These are phyloP conservation scores for Drosophila longiperda DNA, from an alignment of 2,888 invertebrate genomes.

Conservation along the genomic window DNA sequence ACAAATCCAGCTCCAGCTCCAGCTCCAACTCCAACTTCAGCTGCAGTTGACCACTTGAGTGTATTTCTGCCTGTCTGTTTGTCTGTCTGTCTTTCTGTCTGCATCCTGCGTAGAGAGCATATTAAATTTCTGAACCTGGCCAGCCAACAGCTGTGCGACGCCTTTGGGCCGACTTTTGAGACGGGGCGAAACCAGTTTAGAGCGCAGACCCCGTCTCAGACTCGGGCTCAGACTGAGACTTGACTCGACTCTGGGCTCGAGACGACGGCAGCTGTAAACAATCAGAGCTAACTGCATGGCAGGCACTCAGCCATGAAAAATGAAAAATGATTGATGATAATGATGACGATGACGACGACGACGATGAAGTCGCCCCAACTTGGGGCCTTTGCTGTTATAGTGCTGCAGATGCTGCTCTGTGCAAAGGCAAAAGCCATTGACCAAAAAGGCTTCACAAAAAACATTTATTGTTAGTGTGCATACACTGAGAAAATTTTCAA, in stretches of 20 bases:
- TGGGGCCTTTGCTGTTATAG: slow-evolving; percentile 18
- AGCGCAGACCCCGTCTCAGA: slow-evolving; percentile 25
- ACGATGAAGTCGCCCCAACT: slow-evolving; percentile 24
- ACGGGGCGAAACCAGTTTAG: slow-evolving; percentile 59
- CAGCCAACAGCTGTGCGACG: slow-evolving; percentile 66
- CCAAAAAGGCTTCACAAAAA: slow-evolving; percentile 65
- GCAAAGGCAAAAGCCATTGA: slow-evolving; percentile 65
- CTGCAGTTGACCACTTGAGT: slow-evolving; percentile 37
- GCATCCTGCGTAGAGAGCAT: slow-evolving; percentile 76
- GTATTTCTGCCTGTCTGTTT: slow-evolving; percentile 28
- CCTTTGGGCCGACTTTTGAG: slow-evolving; percentile 49
- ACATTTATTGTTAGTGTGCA: slow-evolving; percentile 47
- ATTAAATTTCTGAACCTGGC: slow-evolving; percentile 75
- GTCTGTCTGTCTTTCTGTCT: slow-evolving; percentile 39
- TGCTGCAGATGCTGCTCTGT: slow-evolving; percentile 44
- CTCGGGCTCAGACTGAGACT: slow-evolving; percentile 11
- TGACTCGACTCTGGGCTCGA: slow-evolving; percentile 12
- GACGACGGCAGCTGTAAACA: slow-evolving; percentile 80
- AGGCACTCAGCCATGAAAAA: slow-evolving; percentile 80
- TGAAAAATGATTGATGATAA: slow-evolving; percentile 77
- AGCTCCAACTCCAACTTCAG: slow-evolving; percentile 15
- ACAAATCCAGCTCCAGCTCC: slow-evolving; percentile 21
- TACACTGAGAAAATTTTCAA: slow-evolving; percentile 27
- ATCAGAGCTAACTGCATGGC: slow-evolving; percentile 80
- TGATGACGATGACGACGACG: slow-evolving; percentile 48